Evolutionary conservation across 2,888 invertebrate genomes (phyloP).

Genomic region (Pediacus dermestoides): DNA sequence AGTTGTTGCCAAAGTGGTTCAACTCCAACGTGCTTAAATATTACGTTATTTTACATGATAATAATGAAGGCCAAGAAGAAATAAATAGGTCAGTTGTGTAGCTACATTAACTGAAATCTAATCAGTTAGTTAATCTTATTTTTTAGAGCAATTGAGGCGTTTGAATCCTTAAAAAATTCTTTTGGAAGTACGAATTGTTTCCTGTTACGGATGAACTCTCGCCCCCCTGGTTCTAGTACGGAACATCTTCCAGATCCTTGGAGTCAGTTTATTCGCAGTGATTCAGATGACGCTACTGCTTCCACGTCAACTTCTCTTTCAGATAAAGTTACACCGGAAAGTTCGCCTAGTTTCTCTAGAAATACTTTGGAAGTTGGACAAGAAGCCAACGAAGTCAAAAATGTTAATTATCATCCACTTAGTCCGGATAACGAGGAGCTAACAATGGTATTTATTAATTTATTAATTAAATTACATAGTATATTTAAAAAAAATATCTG

Average conservation of each 20-base stretch:
- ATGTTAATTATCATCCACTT: conserved; percentile 63
- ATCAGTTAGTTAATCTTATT: not conserved
- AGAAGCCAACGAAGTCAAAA: conserved; percentile 48
- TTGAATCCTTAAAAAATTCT: conserved; percentile 78
- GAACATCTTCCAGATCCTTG: conserved; percentile 77
- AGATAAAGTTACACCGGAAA: conserved; percentile 35
- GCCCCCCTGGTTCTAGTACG: conserved; percentile 54
- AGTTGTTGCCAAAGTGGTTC: conserved; percentile 81
- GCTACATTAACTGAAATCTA: not conserved
- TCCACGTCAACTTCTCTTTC: no score
- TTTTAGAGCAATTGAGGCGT: conserved; percentile 76
- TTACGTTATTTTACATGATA: conserved; percentile 87
- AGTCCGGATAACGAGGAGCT: conserved; percentile 63
- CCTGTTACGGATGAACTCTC: conserved; percentile 85
- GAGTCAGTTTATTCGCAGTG: conserved; percentile 70
- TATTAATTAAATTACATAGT: not conserved
- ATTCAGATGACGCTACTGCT: conserved; percentile 38
- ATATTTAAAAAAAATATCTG: no score
- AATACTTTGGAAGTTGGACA: conserved; percentile 52
- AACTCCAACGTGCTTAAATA: conserved; percentile 77
- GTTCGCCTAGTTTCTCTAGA: conserved; percentile 33
- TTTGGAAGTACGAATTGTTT: conserved; percentile 88
- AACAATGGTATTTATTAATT: conserved; percentile 34
- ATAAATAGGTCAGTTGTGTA: conserved; percentile 52
- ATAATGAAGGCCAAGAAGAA: conserved; percentile 67